Evolutionary conservation across 2,888 invertebrate genomes (phyloP).

Genomic region (Pharmacophagus antenor): DNA sequence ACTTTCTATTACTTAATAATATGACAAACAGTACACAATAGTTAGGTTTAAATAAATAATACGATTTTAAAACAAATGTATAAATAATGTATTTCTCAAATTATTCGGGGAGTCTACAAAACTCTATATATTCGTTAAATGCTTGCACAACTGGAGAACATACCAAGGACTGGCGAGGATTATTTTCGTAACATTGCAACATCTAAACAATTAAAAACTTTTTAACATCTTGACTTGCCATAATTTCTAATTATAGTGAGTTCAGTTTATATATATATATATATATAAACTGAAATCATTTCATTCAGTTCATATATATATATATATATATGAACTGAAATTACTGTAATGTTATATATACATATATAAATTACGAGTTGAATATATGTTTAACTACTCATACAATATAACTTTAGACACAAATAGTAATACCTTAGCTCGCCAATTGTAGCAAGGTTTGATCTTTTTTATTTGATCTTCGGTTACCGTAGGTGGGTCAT

Average conservation of each 20-base stretch:
- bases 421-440: constrained; percentile 52
- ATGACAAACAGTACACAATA: background rate
- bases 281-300: constrained; percentile 8
- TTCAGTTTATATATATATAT: no score
- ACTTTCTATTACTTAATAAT: no score
- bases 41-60: background rate
- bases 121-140: constrained; percentile 60
- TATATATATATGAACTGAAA: background rate
- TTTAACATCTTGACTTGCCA: constrained; percentile 1
- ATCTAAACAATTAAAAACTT: constrained; percentile 51
- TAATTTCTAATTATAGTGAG: no score
- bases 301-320: background rate
- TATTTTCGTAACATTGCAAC: constrained; percentile 69
- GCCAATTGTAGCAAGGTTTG: constrained; percentile 65
- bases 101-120: constrained; percentile 55
- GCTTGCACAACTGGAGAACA: constrained; percentile 67
- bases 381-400: no score
- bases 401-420: background rate
- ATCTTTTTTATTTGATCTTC: constrained; percentile 58
- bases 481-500: constrained; percentile 48
- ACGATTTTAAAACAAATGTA: background rate
- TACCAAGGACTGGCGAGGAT: constrained; percentile 62
- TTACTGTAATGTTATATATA: no score
- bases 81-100: background rate
- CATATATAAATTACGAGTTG: no score